phyloP scores from a whole-genome alignment of 1,140 invertebrate species.

The Halotydeus destructor region DNA sequence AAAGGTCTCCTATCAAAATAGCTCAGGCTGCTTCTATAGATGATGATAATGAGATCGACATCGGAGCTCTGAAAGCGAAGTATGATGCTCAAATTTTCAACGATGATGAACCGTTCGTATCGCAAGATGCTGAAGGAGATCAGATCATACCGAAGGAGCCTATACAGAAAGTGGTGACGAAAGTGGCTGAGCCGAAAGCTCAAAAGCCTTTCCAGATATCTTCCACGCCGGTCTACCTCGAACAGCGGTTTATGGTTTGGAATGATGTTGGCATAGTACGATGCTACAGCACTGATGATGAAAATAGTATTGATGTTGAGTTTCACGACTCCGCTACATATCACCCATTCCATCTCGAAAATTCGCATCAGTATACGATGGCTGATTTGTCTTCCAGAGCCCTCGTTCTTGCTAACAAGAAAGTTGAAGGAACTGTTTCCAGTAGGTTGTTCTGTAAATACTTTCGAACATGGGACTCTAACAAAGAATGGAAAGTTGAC shows the following conservation, averaged over 20 bases:
- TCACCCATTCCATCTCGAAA: constrained; percentile 68
- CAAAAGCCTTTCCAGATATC: constrained; percentile 72
- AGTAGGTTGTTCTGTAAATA: constrained; percentile 52
- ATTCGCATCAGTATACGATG: constrained; percentile 52
- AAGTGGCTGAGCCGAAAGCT: constrained; percentile 18
- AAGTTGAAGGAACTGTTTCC: constrained; percentile 24
- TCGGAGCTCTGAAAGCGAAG: constrained; percentile 23
- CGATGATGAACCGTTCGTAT: constrained; percentile 6
- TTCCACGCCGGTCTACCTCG: constrained; percentile 60
- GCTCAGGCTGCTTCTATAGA: no score
- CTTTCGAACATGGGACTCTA: constrained; percentile 46
- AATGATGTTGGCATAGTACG: constrained; percentile 46
- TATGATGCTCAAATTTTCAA: constrained; percentile 17
- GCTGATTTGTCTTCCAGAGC: constrained; percentile 56
- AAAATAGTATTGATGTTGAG: constrained; percentile 66
- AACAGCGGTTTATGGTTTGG: constrained; percentile 67
- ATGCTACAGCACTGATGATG: constrained; percentile 44
- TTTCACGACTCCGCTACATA: constrained; percentile 80
- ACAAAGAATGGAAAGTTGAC: constrained; percentile 65
- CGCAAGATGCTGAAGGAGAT: constrained; percentile 6
- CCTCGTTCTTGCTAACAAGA: constrained; percentile 50
- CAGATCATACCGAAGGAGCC: no score
- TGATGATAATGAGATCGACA: constrained; percentile 27
- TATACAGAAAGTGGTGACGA: constrained; percentile 20
- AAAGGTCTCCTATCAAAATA: no score